A percentile compares a stretch with the other conserved stretches of the same genome.
Evolutionary conservation across 2,113 vertebrate species (phyloP).

Genomic region (Corvus hawaiiensis): DNA sequence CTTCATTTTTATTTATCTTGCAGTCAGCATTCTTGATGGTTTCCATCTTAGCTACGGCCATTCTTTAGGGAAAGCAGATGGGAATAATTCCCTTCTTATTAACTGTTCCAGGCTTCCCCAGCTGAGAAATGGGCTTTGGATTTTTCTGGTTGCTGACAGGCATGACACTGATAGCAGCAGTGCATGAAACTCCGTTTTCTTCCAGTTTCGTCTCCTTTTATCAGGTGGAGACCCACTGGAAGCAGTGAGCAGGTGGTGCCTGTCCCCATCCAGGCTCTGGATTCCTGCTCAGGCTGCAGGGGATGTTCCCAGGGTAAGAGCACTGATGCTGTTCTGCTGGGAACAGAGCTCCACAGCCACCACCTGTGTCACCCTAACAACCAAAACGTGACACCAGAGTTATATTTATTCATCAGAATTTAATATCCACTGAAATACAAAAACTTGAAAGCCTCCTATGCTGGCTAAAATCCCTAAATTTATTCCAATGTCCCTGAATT

Average conservation of each 20-base stretch:
- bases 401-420: neutral
- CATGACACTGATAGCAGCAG: neutral
- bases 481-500: neutral
- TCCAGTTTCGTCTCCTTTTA: neutral
- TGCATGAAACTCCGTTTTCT: accelerated
- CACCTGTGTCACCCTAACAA: neutral
- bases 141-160: neutral
- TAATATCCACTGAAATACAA: neutral
- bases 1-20: neutral
- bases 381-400: neutral
- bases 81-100: neutral
- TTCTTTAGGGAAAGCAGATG: neutral
- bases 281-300: neutral
- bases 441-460: neutral
- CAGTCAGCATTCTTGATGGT: neutral
- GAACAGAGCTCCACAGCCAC: neutral
- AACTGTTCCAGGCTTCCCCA: neutral
- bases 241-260: neutral
- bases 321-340: neutral
- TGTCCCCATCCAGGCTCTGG: neutral
- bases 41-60: neutral
- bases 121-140: neutral
- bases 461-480: neutral
- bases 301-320: neutral
- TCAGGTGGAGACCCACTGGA: neutral